Conservation (phyloP, 1,140 invertebrate genomes). For the Brachionus koreanus region DNA sequence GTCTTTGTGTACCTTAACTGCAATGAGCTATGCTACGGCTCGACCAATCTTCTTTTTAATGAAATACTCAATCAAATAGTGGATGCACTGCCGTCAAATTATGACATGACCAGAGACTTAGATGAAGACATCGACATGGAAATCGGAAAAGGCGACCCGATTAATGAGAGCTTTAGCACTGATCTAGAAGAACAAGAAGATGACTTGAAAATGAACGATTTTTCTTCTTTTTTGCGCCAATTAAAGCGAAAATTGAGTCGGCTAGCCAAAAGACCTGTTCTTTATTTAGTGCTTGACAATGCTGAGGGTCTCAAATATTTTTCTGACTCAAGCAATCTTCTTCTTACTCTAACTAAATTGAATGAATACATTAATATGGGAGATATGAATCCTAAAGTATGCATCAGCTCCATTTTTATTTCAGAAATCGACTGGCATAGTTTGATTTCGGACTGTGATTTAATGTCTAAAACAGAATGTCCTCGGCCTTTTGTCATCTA, state of each 20-base stretch:
- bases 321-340: slow-evolving; percentile 12
- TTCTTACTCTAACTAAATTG: neutral
- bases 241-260: neutral
- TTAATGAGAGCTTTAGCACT: neutral
- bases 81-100: neutral
- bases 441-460: slow-evolving; percentile 35
- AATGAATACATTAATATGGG: slow-evolving; percentile 16
- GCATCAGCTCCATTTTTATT: slow-evolving; percentile 12
- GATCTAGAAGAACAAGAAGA: neutral
- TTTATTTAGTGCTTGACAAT: slow-evolving; percentile 37
- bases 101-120: neutral
- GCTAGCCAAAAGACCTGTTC: neutral
- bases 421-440: slow-evolving; percentile 41
- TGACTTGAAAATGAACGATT: slow-evolving; percentile 30
- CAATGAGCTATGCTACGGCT: neutral
- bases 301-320: slow-evolving; percentile 7
- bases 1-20: slow-evolving; percentile 1
- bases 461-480: slow-evolving; percentile 39
- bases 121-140: slow-evolving; percentile 20
- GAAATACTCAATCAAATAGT: slow-evolving; percentile 4
- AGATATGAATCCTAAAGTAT: neutral
- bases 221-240: slow-evolving; percentile 12
- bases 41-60: slow-evolving; percentile 15
- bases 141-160: neutral
- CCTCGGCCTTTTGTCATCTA: slow-evolving; percentile 29